Conservation (phyloP, 1,140 invertebrate genomes). For the Frieseomelitta varia region DNA sequence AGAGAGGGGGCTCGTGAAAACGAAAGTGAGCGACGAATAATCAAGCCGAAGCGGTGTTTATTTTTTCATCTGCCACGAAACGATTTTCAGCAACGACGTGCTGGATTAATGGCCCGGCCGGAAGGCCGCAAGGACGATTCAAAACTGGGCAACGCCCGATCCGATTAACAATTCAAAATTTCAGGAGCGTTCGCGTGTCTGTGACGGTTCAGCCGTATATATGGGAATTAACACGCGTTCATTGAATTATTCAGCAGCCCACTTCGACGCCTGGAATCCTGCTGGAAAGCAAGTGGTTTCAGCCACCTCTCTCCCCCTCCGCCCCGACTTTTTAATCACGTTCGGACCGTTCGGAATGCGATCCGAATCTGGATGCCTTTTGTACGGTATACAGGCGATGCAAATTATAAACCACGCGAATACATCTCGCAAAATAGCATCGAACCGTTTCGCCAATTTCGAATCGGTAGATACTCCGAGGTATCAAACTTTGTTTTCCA, state of each 20-base stretch:
- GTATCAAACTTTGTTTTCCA: rapidly evolving
- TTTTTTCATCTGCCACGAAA: constrained; percentile 2
- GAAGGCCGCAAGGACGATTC: constrained; percentile 18
- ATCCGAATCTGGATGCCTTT: constrained; percentile 42
- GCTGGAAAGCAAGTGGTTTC: constrained; percentile 1
- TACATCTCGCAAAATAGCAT: constrained; percentile 17
- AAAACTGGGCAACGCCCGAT: constrained; percentile 17
- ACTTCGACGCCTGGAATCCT: constrained; percentile 40
- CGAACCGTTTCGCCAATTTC: constrained; percentile 16
- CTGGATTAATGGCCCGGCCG: constrained; percentile 23
- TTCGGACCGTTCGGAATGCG: constrained; percentile 52
- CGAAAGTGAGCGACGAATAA: too few relatives aligned
- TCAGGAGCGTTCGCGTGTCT: constrained; percentile 35
- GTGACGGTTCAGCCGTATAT: constrained; percentile 31
- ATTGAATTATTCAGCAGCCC: constrained; percentile 64
- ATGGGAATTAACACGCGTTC: constrained; percentile 64
- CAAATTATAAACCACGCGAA: constrained; percentile 53
- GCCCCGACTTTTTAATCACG: constrained; percentile 61
- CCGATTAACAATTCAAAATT: constrained; percentile 66
- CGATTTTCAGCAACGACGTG: neutral
- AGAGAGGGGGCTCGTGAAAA: too few relatives aligned
- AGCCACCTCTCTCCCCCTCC: too few relatives aligned
- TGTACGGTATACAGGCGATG: constrained; percentile 40
- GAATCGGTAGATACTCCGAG: neutral
- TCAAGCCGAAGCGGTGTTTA: neutral